These are phyloP conservation scores for Lasioglossum pauxillum DNA, from an alignment of 2,888 invertebrate genomes.

Conservation along the genomic window DNA sequence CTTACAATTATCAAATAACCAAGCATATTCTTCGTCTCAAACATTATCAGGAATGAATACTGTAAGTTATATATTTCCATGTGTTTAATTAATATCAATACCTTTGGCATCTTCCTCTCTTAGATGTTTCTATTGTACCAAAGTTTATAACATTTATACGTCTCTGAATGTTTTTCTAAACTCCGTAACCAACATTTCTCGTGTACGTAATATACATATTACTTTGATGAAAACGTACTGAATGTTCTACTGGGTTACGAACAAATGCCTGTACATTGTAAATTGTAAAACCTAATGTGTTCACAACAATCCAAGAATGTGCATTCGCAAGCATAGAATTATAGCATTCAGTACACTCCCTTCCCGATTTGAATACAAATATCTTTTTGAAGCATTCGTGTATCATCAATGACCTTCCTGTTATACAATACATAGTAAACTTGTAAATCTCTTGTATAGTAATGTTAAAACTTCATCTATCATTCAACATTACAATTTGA, in stretches of 20 bases:
- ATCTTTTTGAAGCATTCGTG: slow-evolving; percentile 14
- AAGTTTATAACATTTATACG: slow-evolving; percentile 34
- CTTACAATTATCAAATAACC: slow-evolving; percentile 35
- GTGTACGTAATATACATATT: slow-evolving; percentile 22
- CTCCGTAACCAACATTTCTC: slow-evolving; percentile 20
- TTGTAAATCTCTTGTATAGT: slow-evolving; percentile 11
- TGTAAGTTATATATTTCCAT: slow-evolving; percentile 29
- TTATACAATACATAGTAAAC: slow-evolving; percentile 14
- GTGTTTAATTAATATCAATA: slow-evolving; percentile 31
- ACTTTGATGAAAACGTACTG: slow-evolving; percentile 14
- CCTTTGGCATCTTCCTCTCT: slow-evolving; percentile 35
- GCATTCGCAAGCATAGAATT: neutral
- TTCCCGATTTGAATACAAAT: slow-evolving; percentile 29
- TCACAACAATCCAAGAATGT: neutral
- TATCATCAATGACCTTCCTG: neutral
- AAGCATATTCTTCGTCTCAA: slow-evolving; percentile 18
- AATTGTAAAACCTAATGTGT: neutral
- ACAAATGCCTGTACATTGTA: slow-evolving; percentile 5
- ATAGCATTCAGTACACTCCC: slow-evolving; percentile 1
- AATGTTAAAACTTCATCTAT: neutral
- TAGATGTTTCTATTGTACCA: slow-evolving; percentile 33
- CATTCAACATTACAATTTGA: slow-evolving; percentile 15
- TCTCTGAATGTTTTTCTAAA: slow-evolving; percentile 41
- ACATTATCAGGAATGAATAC: slow-evolving; percentile 25
- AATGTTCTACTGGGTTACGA: slow-evolving; percentile 48